Evolutionary conservation across 2,113 vertebrate species (phyloP).

Genomic region (Dolichotis patagonum): DNA sequence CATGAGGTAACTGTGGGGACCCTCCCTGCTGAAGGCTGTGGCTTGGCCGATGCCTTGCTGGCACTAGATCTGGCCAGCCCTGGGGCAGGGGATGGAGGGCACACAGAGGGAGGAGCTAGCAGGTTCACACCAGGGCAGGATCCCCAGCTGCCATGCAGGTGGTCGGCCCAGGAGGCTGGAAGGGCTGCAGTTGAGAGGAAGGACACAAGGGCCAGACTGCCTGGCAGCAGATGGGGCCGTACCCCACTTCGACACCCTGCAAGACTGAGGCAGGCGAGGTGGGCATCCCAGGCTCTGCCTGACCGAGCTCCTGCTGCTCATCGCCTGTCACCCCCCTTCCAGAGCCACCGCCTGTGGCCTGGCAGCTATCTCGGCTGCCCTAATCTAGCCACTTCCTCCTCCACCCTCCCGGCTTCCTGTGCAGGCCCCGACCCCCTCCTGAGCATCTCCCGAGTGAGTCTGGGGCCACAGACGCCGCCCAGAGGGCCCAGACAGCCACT

Average conservation of each 20-base stretch:
- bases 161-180: background rate
- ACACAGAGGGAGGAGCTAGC: background rate
- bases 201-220: background rate
- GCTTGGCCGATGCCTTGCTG: background rate
- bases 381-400: constrained; percentile 72
- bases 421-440: background rate
- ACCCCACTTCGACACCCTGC: background rate
- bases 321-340: constrained; percentile 52
- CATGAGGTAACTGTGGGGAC: background rate
- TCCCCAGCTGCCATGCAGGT: no score
- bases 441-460: background rate
- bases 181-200: background rate
- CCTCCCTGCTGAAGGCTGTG: background rate
- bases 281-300: rapidly evolving
- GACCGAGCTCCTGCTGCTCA: background rate
- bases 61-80: background rate
- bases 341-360: constrained; percentile 29
- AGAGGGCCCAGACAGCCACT: background rate
- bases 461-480: background rate
- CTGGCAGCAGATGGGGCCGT: rapidly evolving
- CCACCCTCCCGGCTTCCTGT: constrained; percentile 65
- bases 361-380: constrained; percentile 55
- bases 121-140: background rate
- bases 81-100: background rate
- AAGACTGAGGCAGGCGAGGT: background rate